Base-by-base conservation (phyloP, 2,113 vertebrate genomes). In the Crotalus horridus region DNA sequence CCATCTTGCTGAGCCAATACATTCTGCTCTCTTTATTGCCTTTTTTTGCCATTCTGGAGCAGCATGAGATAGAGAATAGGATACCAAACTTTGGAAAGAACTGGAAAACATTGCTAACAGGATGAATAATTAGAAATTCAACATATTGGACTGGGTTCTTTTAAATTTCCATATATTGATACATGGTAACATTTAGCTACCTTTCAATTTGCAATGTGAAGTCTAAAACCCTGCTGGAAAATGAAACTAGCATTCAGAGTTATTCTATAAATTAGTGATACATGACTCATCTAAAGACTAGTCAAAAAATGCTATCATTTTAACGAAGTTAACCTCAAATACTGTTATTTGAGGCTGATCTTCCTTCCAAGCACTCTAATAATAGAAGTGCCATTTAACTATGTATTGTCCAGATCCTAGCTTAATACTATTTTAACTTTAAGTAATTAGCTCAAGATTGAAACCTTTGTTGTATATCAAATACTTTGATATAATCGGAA, bases 151-250 rank as follows among this genome's bases (percentile, higher is more conserved):
- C 15, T 81, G 17, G 17, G 33, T 2, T 17, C 39, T 0, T 87
- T 93, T 94, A 89, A 90, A 39, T 29, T 90, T 21, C 7, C 0
- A 88, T 4, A 88, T 21, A 90, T 90, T n/a, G 55, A 58, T 51
- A 91, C 20, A 39, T 46, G 53, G 20, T 24, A 85, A 88, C 3
- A 87, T 95, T 90, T 74, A 91, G 9, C 2, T 90, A 55, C 54
- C 2, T 58, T 94, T 93, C 81, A 56, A 89, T 10, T 93, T 61
- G 81, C 89, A 55, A 81, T 61, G 12, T 3, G 5, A 94, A 90
- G 17, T 46, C 13, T 61, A 24, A 94, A 95, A 93, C 24, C 2
- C 56, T 93, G 92, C 0, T 5, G 10, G 93, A 95, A 90, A 29
- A 64, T 58, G 86, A n/a, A 55, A 5, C 55, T 56, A 8, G 9